Base-by-base conservation (phyloP, 2,797 vertebrate genomes). In the Fistularia commersonii region DNA sequence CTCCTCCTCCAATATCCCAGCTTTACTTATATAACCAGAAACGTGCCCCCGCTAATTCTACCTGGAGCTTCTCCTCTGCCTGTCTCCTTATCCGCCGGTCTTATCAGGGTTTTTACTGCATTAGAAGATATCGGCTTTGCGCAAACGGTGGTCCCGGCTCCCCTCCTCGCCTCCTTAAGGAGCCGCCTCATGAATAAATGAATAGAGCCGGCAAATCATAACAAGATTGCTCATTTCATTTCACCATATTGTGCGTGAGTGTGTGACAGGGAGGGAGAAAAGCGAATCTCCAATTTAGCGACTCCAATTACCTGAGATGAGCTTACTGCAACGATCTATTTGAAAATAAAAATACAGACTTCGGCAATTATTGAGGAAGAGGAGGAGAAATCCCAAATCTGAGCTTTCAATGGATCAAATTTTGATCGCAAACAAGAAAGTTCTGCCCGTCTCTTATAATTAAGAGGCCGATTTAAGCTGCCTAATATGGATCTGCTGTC, bases 111-210 rank as follows among this genome's bases (percentile, higher is more conserved):
- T 39, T 57, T 74, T 52, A 54, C 53, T 66, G 39, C 57, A 61
- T 78, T 64, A 63, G 41, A 54, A 57, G 57, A 64, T 67, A n/a
- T 68, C 34, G 58, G 77, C 51, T 68, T 38, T 42, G 57, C 32
- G 47, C 63, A 43, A 4, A 23, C 31, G 39, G 48, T 52, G 6
- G 42, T 55, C 57, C 64, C 49, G 14, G n/a, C n/a, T n/a, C n/a
- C n/a, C n/a, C n/a, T n/a, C n/a, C 23, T 4, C 0, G 6, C 11
- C 41, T 63, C 69, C 64, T 70, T 43, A 68, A 79, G 56, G 54
- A 76, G 65, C 53, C 54, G 61, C 11, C 72, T 81, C 80, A 84
- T 81, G 80, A 84, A 87, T 82, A 84, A 68, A 85, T 79, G 55
- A 81, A 74, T 75, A 71, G 57, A 75, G 61, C 58, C 9, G 52